Evolutionary conservation across 2,113 vertebrate species (phyloP), one percentile per base, ranked within the genome.

Genomic region (Vimba vimba): DNA sequence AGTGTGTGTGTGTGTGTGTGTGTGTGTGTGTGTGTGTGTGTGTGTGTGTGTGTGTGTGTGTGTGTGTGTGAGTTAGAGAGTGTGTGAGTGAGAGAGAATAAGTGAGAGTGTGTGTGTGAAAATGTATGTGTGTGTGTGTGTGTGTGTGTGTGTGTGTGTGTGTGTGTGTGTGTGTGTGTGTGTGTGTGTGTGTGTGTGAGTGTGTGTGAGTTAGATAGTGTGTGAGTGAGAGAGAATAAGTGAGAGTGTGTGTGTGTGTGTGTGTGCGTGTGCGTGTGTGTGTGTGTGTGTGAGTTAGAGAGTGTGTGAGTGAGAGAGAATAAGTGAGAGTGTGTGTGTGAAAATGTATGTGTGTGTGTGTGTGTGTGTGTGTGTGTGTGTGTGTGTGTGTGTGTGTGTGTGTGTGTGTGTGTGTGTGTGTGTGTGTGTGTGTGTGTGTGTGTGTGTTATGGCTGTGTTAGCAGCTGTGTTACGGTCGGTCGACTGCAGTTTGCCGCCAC

Each of bases 391-490:
- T 66, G 62, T 5, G 8, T 17, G 12, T 19, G 19, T 2, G 17
- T 59, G 4, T 47, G 50, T 87, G 11, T 87, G 89, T 87, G 79
- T 85, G 13, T 0, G 13, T 17, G 27, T 0, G 64, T 7, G 62
- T 3, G 13, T 15, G 62, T 19, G 7, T 36, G 55, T 0, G n/a
- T n/a, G n/a, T n/a, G n/a, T n/a, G n/a, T n/a, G n/a, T n/a, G n/a
- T n/a, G n/a, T n/a, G n/a, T n/a, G n/a, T n/a, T n/a, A n/a, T n/a
- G n/a, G n/a, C n/a, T n/a, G n/a, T n/a, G n/a, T n/a, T n/a, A 45
- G 85, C 95, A 95, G 92, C 94, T 95, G 95, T 86, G 85, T 93
- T 95, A 94, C 92, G 88, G 30, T 69, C 82, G 81, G 91, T 86
- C 23, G 59, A 85, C 33, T 30, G 75, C 50, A 57, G 50, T 77